Conservation (phyloP, 1,140 invertebrate genomes). For the Penaeus vannamei region DNA sequence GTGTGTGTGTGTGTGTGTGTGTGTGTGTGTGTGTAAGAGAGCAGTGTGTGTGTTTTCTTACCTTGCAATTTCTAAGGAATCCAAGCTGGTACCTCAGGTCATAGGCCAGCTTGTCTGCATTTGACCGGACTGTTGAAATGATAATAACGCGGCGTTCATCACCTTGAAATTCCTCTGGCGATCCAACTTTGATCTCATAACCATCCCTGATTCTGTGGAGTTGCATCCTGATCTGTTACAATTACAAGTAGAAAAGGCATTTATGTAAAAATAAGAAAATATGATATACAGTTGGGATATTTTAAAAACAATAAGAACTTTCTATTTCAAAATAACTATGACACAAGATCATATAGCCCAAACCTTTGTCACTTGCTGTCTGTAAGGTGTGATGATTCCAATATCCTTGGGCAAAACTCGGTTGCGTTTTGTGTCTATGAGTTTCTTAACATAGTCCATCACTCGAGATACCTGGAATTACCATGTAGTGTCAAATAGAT, state of each 20-base stretch:
- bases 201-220: neutral
- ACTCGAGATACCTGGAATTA: slow-evolving; percentile 73
- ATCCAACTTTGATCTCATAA: slow-evolving; percentile 80
- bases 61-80: slow-evolving; percentile 63
- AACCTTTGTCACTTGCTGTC: slow-evolving; percentile 85
- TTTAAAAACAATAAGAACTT: too few species aligned
- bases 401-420: slow-evolving; percentile 80
- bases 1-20: too few species aligned
- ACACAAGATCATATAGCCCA: neutral
- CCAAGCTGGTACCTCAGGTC: slow-evolving; percentile 51
- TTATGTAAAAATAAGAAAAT: too few species aligned
- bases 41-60: neutral
- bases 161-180: slow-evolving; percentile 97
- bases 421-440: slow-evolving; percentile 77
- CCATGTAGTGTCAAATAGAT: too few species aligned
- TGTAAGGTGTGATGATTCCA: slow-evolving; percentile 94
- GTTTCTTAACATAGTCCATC: slow-evolving; percentile 75
- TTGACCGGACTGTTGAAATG: slow-evolving; percentile 86
- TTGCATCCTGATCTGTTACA: slow-evolving; percentile 20
- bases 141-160: slow-evolving; percentile 90
- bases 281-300: too few species aligned
- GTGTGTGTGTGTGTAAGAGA: too few species aligned
- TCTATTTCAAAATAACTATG: too few species aligned
- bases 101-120: slow-evolving; percentile 36
- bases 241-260: too few species aligned